phyloP scores from a whole-genome alignment of 2,888 invertebrate genomes.

The Synergus japonicus region DNA sequence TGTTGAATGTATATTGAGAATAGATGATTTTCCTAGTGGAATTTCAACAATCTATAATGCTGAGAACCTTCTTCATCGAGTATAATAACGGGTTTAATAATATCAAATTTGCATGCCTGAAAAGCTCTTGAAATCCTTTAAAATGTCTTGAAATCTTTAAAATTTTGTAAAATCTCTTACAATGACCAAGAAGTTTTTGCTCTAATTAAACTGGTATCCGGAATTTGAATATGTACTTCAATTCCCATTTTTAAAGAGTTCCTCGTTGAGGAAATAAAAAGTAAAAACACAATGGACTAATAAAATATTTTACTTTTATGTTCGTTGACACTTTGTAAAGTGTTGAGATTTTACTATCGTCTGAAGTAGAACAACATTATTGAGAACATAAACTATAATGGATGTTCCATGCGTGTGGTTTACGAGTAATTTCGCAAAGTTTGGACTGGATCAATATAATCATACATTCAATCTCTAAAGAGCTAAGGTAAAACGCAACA shows the following conservation, averaged over 20 bases:
- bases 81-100: too few relatives aligned
- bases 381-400: constrained; percentile 29
- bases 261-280: too few relatives aligned
- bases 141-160: too few relatives aligned
- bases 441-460: constrained; percentile 34
- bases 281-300: background rate
- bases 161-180: too few relatives aligned
- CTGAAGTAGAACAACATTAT: constrained; percentile 23
- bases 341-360: background rate
- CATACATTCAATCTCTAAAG: constrained; percentile 27
- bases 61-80: background rate
- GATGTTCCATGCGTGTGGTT: constrained; percentile 36
- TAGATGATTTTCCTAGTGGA: background rate
- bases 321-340: background rate
- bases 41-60: background rate
- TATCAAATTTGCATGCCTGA: too few relatives aligned
- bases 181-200: too few relatives aligned
- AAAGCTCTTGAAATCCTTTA: too few relatives aligned
- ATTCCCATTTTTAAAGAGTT: too few relatives aligned
- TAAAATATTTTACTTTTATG: background rate
- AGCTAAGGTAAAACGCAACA: background rate
- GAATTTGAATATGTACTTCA: too few relatives aligned
- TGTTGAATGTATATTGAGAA: background rate
- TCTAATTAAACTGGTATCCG: too few relatives aligned
- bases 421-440: constrained; percentile 33